phyloP scores from a whole-genome alignment of 2,113 vertebrate species.

The Montifringilla adamsi region DNA sequence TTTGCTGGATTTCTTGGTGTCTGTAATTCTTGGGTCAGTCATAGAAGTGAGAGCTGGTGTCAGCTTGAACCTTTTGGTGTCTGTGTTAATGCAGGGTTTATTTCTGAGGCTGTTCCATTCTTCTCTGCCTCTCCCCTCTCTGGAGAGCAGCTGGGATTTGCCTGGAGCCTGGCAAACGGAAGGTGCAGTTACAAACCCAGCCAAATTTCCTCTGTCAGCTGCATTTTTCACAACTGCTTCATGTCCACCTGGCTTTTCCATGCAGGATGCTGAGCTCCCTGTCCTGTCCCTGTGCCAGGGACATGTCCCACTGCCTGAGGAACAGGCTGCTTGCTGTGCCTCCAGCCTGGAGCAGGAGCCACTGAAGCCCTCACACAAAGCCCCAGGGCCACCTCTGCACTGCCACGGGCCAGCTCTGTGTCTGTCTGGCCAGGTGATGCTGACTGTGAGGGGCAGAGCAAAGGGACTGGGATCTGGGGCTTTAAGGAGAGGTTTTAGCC shows the following conservation, averaged over 20 bases:
- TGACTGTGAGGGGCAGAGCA: neutral
- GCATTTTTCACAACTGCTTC: neutral
- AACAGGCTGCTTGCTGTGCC: neutral
- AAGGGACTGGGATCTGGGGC: neutral
- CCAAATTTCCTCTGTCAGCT: neutral
- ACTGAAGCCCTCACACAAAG: fast-evolving
- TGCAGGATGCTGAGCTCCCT: neutral
- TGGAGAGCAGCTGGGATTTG: neutral
- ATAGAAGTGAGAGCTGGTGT: neutral
- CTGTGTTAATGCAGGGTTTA: neutral
- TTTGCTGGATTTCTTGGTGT: neutral
- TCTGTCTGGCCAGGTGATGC: neutral
- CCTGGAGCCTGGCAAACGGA: neutral
- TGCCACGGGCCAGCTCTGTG: neutral
- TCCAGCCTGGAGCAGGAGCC: neutral
- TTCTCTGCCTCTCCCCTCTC: neutral
- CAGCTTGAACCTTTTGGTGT: neutral
- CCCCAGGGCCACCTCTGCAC: neutral
- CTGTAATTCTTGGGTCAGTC: neutral
- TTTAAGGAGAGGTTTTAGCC: neutral
- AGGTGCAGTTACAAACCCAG: neutral
- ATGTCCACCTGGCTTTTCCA: neutral
- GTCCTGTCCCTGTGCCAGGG: neutral
- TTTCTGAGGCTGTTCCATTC: neutral
- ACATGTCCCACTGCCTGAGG: neutral